phyloP scores from a whole-genome alignment of 1,140 invertebrate genomes.

The Scaptomyza graminum region DNA sequence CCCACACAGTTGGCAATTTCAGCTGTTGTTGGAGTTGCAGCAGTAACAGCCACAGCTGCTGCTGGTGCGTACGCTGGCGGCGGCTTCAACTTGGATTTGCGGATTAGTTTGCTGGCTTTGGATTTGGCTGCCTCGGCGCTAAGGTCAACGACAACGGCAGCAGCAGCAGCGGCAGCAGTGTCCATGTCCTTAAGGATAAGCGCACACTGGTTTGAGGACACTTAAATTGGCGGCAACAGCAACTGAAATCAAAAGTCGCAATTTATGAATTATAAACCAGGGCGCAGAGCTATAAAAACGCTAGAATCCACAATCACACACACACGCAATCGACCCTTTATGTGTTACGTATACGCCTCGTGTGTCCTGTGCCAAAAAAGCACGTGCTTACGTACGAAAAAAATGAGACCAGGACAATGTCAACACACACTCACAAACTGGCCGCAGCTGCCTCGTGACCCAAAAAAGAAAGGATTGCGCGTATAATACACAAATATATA shows the following conservation, averaged over 20 bases:
- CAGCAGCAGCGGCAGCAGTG: constrained; percentile 73
- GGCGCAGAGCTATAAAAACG: constrained; percentile 43
- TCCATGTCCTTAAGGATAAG: constrained; percentile 55
- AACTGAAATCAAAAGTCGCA: constrained; percentile 57
- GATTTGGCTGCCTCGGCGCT: constrained; percentile 57
- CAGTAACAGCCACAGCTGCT: constrained; percentile 1
- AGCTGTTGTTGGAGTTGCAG: neutral
- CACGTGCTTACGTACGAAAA: constrained; percentile 66
- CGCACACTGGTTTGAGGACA: constrained; percentile 2
- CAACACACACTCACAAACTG: constrained; percentile 69
- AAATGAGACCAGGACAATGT: constrained; percentile 78
- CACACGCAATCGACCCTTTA: constrained; percentile 18
- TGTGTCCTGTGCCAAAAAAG: constrained; percentile 64
- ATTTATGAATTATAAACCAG: constrained; percentile 63
- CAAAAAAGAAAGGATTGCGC: constrained; percentile 52
- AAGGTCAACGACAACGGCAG: constrained; percentile 68
- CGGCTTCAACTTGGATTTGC: constrained; percentile 38
- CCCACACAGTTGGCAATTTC: constrained; percentile 57
- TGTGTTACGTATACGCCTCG: constrained; percentile 65
- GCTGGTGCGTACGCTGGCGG: constrained; percentile 7
- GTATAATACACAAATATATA: constrained; percentile 18
- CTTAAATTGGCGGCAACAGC: constrained; percentile 49
- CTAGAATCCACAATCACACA: neutral
- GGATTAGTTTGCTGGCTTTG: constrained; percentile 34
- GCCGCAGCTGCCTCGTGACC: constrained; percentile 71